phyloP scores from a whole-genome alignment of 2,888 invertebrate species.

The Drosophila rubida region DNA sequence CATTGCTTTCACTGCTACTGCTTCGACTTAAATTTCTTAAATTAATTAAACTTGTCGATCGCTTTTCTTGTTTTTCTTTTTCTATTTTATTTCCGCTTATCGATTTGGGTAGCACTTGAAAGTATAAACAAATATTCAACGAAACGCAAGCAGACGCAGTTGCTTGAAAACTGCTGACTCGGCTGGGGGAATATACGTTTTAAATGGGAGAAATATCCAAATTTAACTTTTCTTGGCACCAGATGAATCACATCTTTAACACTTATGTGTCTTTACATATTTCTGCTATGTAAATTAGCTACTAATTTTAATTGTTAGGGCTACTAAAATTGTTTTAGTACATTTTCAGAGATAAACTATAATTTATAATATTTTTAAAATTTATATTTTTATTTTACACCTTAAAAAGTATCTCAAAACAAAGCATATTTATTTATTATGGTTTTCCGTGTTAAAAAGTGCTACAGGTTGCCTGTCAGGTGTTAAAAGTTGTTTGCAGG shows the following conservation, averaged over 20 bases:
- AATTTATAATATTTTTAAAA: too few relatives aligned
- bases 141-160: slow-evolving; percentile 43
- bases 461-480: neutral
- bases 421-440: neutral
- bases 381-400: neutral
- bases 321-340: too few relatives aligned
- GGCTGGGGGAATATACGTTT: slow-evolving; percentile 55
- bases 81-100: slow-evolving; percentile 11
- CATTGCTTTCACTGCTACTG: slow-evolving; percentile 47
- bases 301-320: neutral
- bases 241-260: slow-evolving; percentile 72
- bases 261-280: slow-evolving; percentile 33
- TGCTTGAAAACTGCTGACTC: slow-evolving; percentile 67
- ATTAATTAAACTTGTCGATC: slow-evolving; percentile 6
- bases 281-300: slow-evolving; percentile 3
- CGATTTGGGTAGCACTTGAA: slow-evolving; percentile 35
- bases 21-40: slow-evolving; percentile 8
- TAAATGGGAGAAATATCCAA: slow-evolving; percentile 73
- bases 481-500: slow-evolving; percentile 43
- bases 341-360: neutral
- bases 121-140: slow-evolving; percentile 27
- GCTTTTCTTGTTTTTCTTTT: neutral
- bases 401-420: neutral
- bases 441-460: slow-evolving; percentile 8
- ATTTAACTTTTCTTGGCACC: slow-evolving; percentile 62